phyloP scores from a whole-genome alignment of 2,797 vertebrate species.

The Phoxinus dragarum region DNA sequence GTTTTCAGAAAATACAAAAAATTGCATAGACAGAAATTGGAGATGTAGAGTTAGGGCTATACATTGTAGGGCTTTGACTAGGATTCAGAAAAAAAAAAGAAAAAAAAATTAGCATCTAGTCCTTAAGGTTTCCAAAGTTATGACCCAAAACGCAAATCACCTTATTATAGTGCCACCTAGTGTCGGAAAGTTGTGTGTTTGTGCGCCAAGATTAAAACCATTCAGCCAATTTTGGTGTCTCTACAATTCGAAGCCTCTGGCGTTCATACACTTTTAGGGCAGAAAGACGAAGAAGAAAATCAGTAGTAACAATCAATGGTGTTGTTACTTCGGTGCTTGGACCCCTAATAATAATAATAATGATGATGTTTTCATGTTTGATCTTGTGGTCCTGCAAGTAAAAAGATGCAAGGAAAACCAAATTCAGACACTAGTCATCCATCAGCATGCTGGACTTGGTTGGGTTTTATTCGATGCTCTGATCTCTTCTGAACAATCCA shows the following conservation, averaged over 20 bases:
- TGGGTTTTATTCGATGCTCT: background rate
- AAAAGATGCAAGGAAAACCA: background rate
- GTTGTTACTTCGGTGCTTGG: background rate
- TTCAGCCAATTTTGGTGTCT: background rate
- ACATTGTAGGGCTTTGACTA: background rate
- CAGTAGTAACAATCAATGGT: background rate
- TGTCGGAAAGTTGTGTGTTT: background rate
- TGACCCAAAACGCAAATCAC: background rate
- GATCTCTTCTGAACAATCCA: constrained; percentile 12
- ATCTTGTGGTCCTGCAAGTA: background rate
- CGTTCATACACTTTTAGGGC: background rate
- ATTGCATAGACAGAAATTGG: background rate
- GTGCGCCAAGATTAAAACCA: background rate
- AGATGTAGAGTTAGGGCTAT: background rate
- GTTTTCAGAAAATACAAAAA: background rate
- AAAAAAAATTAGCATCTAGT: background rate
- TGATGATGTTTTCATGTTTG: background rate
- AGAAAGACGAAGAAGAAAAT: background rate
- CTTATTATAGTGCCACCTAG: background rate
- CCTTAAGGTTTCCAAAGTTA: background rate
- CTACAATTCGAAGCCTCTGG: background rate
- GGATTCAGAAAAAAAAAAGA: rapidly evolving
- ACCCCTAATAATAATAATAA: background rate
- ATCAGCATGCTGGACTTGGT: background rate
- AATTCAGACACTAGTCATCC: background rate